Evolutionary conservation across 2,888 invertebrate species (phyloP), one percentile per base, ranked within the genome.

Genomic region (Yponomeuta cagnagella): DNA sequence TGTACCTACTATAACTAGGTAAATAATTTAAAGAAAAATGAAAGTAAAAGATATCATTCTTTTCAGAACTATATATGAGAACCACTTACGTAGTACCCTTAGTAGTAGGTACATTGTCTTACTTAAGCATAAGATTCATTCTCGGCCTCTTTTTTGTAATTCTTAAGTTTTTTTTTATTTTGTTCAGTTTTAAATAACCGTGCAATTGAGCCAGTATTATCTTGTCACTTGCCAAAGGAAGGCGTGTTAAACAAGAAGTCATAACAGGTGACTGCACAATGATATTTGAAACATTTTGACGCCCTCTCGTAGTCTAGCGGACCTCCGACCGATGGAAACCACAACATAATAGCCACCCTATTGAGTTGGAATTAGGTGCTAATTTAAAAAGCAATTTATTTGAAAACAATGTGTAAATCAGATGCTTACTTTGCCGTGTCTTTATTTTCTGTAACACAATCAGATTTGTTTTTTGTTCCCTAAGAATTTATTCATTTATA

Each of bases 181-280:
- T 15, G 1, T 15, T 33, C 33, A 1, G 33, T 33, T 15, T 58
- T 15, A 58, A 58, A 15, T 58, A 58, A 58, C 52, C 8, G 15
- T 12, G 52, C 15, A 58, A 58, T 58, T 1, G 8, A 58, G 52
- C 52, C 52, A 52, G 52, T 48, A 68, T 68, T 68, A 68, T 68
- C 68, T 31, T 52, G 68, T 68, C 68, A 68, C 68, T 58, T 68
- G 68, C 68, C 68, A 68, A 68, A 31, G 10, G 10, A 63, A 43
- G 43, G 37, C 63, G 15, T 48, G 43, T 43, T 70, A 12, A 70
- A 63, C 89, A 85, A 89, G 88, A 75, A 87, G 85, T 86, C 85
- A 82, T 87, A 83, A 82, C 87, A 88, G 86, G 87, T 86, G 88
- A 86, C 86, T 85, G 86, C 79, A 70, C 70, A 72, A 48, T 70